Evolutionary conservation across 2,888 invertebrate genomes (phyloP), one percentile per base, ranked within the genome.

Genomic region (Platypus cylindrus): DNA sequence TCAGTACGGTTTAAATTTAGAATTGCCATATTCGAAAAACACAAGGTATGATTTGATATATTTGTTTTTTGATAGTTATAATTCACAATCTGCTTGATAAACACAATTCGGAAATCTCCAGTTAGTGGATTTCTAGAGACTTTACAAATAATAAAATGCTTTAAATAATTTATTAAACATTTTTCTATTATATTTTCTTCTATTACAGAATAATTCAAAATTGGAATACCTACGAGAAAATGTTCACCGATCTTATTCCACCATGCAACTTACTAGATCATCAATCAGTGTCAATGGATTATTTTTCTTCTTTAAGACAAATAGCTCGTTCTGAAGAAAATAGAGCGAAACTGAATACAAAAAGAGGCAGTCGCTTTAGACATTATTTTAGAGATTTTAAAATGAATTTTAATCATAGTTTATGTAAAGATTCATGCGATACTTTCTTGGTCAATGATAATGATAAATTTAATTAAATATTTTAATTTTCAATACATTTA

Each of bases 351-450:
- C 58, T 52, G 16, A 74, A 68, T 48, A 62, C 55, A 2, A 79
- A 81, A 53, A 68, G 83, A 40, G 73, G 77, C 41, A 81, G 78
- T 51, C 67, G 85, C 36, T 85, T 80, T 60, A 79, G 76, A 59
- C 81, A 82, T 57, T 84, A 85, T 60, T 65, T 85, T 28, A 47
- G 38, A 34, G 45, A 43, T 42, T 37, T 50, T 16, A 38, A 42
- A 26, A 37, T 48, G 20, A 18, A 36, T 30, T 41, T 40, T 23
- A 38, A 40, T 49, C 2, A 32, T 33, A 18, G 45, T 46, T 3
- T 41, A 44, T 15, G 13, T 14, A 27, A 27, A 27, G n/a, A n/a
- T n/a, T 27, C 15, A 14, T 27, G 27, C 15, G 13, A 45, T 42
- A 27, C 13, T 14, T 13, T 27, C 9, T 27, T 27, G n/a, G n/a